A percentile compares a stretch with the other conserved stretches of the same genome.
These are phyloP conservation scores for Saturnia japonica DNA, from an alignment of 2,888 invertebrate species.

Conservation along the genomic window DNA sequence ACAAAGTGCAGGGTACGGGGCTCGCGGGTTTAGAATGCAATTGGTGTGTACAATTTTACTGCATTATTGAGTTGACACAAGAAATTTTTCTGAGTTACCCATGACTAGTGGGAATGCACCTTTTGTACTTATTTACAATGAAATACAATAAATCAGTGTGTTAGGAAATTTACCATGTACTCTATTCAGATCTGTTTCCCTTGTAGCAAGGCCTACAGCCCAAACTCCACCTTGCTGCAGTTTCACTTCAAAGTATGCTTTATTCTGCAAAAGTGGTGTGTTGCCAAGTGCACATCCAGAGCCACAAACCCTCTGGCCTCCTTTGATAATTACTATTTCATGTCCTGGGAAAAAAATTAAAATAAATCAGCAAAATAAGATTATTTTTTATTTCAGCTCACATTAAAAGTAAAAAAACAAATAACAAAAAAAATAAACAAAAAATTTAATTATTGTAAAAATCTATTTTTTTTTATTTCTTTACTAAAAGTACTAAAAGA, in stretches of 20 bases:
- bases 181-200: constrained; percentile 92
- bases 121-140: neutral
- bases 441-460: neutral
- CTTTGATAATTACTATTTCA: constrained; percentile 97
- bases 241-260: constrained; percentile 99
- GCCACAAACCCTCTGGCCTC: constrained; percentile 95
- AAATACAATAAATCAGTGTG: neutral
- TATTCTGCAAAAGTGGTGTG: constrained; percentile 97
- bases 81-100: no score
- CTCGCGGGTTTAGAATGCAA: no score
- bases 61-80: no score
- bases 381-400: neutral
- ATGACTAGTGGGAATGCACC: no score
- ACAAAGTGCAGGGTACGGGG: no score
- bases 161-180: constrained; percentile 82
- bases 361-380: neutral
- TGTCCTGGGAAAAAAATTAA: constrained; percentile 87
- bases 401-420: no score
- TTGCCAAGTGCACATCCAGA: constrained; percentile 97
- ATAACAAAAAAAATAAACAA: no score
- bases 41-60: no score
- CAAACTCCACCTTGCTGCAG: constrained; percentile 97
- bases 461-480: neutral
- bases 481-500: neutral
- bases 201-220: constrained; percentile 96